Conservation (phyloP, 2,113 vertebrate genomes). For the Ciconia maguari region DNA sequence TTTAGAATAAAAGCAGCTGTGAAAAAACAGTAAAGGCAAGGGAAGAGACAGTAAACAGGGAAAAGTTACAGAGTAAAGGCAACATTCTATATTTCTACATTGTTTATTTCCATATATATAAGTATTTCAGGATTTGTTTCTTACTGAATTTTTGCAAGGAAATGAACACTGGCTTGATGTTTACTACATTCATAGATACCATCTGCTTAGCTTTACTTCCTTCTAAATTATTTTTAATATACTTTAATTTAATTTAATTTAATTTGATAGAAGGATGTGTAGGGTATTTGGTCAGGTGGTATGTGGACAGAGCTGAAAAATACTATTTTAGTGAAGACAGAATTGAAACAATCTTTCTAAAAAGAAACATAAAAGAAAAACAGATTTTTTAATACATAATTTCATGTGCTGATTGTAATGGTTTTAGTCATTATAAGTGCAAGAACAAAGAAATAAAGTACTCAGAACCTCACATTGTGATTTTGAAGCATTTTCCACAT, state of each 20-base stretch:
- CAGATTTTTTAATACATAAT: not conserved
- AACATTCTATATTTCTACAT: not conserved
- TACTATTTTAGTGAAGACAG: not conserved
- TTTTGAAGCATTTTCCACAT: not conserved
- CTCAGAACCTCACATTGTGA: not conserved
- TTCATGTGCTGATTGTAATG: not conserved
- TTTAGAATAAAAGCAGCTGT: not conserved
- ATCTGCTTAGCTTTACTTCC: not conserved
- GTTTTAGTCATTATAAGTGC: not conserved
- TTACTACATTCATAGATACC: not conserved
- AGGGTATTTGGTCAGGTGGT: not conserved
- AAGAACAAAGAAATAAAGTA: not conserved
- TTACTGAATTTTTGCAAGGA: not conserved
- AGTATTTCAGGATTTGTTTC: not conserved
- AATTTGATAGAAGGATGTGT: not conserved
- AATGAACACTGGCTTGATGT: not conserved
- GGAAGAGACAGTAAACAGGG: not conserved
- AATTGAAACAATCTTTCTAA: not conserved
- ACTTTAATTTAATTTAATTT: not conserved
- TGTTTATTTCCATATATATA: not conserved
- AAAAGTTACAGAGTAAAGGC: not conserved
- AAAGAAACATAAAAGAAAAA: not conserved
- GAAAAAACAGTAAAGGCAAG: not conserved
- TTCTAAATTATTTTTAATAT: not conserved
- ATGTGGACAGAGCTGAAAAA: not conserved